Evolutionary conservation across 2,113 vertebrate genomes (phyloP), one percentile per base, ranked within the genome.

Genomic region (Urocynchramus pylzowi): DNA sequence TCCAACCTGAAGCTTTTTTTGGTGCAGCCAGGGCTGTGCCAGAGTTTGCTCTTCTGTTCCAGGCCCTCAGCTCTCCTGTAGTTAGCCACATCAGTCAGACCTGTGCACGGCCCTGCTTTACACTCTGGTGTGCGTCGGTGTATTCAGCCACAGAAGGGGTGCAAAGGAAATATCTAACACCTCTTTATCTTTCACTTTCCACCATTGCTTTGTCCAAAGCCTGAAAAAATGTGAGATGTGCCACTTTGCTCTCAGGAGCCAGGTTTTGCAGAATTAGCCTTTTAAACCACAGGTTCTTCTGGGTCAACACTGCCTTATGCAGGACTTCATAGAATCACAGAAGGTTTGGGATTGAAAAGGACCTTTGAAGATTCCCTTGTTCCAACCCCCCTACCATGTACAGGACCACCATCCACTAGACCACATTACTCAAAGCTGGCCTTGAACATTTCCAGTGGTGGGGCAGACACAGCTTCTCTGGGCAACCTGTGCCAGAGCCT

Each of bases 81-180:
- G 67, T 31, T 39, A 65, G 81, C 82, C 91, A 96, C 93, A 96
- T 96, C 95, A 91, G 78, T 96, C 87, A 85, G 35, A 24, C 0
- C 2, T 30, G 61, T 54, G 27, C 75, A 26, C 1, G 2, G 80
- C 77, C 33, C 49, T 83, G 45, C 39, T 54, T 47, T 69, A 59
- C 0, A 1, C 44, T 82, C 26, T 9, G 3, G 39, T 12, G 16
- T 42, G 65, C 5, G 11, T 74, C 9, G 39, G 84, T 85, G 75
- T 69, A 50, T 50, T 45, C 67, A 96, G 89, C 53, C 78, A 74
- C 74, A 93, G 73, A 80, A 83, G 65, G 21, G 19, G 47, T 76
- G 59, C 1, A 4, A 87, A 94, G 70, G 82, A 96, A 94, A 79
- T 65, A 87, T 54, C 81, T 90, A 69, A 83, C 67, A 76, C 63